These are phyloP conservation scores for Babylonia areolata DNA, from an alignment of 1,140 invertebrate genomes.

Conservation along the genomic window DNA sequence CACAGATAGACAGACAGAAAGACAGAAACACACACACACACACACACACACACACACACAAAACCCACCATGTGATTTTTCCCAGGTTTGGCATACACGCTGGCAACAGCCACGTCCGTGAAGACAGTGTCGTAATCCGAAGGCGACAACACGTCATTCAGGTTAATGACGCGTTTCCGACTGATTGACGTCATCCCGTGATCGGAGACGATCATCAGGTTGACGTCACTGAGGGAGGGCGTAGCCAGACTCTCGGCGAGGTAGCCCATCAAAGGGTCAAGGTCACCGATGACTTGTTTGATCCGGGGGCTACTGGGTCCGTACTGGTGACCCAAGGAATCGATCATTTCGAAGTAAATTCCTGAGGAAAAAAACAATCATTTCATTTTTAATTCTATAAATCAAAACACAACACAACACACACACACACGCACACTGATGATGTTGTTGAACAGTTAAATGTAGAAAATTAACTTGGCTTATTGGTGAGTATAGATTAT, in stretches of 20 bases:
- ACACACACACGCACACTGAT: no score
- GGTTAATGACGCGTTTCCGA: slow-evolving; percentile 59
- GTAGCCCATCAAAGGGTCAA: slow-evolving; percentile 62
- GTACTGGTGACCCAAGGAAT: slow-evolving; percentile 62
- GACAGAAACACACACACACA: no score
- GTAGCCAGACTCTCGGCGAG: slow-evolving; percentile 53
- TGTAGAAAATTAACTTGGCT: no score
- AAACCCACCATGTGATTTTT: slow-evolving; percentile 53
- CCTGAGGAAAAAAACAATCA: no score
- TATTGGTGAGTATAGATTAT: no score
- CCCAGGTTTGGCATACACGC: slow-evolving; percentile 64
- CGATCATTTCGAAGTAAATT: slow-evolving; percentile 64
- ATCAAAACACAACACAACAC: no score
- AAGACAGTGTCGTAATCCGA: slow-evolving; percentile 60
- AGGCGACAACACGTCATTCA: slow-evolving; percentile 63
- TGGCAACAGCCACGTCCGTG: slow-evolving; percentile 64
- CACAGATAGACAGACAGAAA: no score
- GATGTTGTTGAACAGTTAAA: no score
- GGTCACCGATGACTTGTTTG: slow-evolving; percentile 51
- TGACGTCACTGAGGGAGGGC: slow-evolving; percentile 55
- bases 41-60: no score
- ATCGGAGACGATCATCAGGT: slow-evolving; percentile 76
- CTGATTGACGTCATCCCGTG: slow-evolving; percentile 76
- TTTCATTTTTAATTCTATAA: no score
- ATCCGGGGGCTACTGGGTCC: slow-evolving; percentile 57